These are phyloP conservation scores for Empis livida DNA, from an alignment of 2,888 invertebrate species.

Conservation along the genomic window DNA sequence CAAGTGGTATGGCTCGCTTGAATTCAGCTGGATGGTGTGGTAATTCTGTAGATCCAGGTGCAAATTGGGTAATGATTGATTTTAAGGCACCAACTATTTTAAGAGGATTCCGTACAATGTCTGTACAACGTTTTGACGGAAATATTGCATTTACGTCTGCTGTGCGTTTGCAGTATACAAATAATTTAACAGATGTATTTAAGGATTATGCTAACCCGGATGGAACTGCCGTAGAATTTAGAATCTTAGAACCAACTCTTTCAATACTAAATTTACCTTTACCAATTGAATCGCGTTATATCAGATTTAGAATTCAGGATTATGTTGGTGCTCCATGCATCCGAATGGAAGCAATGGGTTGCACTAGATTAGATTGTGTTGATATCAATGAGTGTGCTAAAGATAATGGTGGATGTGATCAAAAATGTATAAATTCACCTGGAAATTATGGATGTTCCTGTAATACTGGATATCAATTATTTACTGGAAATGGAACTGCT, in stretches of 20 bases:
- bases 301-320: slow-evolving; percentile 76
- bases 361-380: slow-evolving; percentile 74
- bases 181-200: slow-evolving; percentile 77
- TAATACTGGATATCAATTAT: slow-evolving; percentile 83
- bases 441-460: slow-evolving; percentile 82
- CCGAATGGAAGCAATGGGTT: slow-evolving; percentile 85
- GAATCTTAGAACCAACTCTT: slow-evolving; percentile 78
- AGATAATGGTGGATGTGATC: slow-evolving; percentile 85
- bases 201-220: slow-evolving; percentile 87
- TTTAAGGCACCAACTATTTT: slow-evolving; percentile 79
- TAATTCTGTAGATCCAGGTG: slow-evolving; percentile 67
- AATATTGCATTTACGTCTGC: slow-evolving; percentile 82
- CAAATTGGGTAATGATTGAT: slow-evolving; percentile 80
- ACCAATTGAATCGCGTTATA: slow-evolving; percentile 80
- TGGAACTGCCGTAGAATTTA: slow-evolving; percentile 84
- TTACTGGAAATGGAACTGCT: slow-evolving; percentile 77
- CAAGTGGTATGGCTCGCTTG: slow-evolving; percentile 69
- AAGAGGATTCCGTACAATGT: slow-evolving; percentile 82
- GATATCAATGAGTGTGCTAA: slow-evolving; percentile 80
- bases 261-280: slow-evolving; percentile 81
- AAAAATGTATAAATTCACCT: slow-evolving; percentile 81
- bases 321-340: slow-evolving; percentile 81
- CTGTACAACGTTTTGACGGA: slow-evolving; percentile 68
- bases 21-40: slow-evolving; percentile 88
- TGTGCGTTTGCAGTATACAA: slow-evolving; percentile 72